phyloP scores from a whole-genome alignment of 2,888 invertebrate genomes.

The Cinara cedri region DNA sequence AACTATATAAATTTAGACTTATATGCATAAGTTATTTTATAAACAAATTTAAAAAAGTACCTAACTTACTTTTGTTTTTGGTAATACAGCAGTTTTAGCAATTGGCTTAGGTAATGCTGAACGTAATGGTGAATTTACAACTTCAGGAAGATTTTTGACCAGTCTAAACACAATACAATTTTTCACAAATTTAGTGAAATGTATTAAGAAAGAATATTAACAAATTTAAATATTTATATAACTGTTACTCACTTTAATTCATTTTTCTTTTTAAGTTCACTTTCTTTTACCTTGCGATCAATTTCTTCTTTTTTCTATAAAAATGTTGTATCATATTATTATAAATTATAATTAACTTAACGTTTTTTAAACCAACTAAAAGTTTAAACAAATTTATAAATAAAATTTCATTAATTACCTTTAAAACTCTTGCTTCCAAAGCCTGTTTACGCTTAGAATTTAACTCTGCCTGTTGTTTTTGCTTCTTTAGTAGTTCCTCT shows the following conservation, averaged over 20 bases:
- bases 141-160: slow-evolving; percentile 29
- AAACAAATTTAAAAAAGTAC: no score
- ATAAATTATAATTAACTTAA: neutral
- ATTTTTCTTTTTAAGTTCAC: neutral
- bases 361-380: neutral
- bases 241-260: neutral
- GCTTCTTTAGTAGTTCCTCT: slow-evolving; percentile 40
- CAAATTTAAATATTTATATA: neutral
- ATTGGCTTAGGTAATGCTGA: neutral
- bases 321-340: neutral
- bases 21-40: no score
- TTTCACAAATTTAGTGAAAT: neutral
- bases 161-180: slow-evolving; percentile 11
- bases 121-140: slow-evolving; percentile 13
- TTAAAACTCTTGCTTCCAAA: neutral
- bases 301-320: slow-evolving; percentile 21
- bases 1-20: no score
- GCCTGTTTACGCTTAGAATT: slow-evolving; percentile 37
- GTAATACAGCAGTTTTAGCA: neutral
- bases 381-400: neutral
- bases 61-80: slow-evolving; percentile 39
- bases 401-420: slow-evolving; percentile 6
- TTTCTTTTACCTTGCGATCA: slow-evolving; percentile 18
- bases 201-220: neutral
- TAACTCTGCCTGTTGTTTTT: slow-evolving; percentile 33